Conservation (phyloP, 2,888 invertebrate species). For the Schizotus pectinicornis region DNA sequence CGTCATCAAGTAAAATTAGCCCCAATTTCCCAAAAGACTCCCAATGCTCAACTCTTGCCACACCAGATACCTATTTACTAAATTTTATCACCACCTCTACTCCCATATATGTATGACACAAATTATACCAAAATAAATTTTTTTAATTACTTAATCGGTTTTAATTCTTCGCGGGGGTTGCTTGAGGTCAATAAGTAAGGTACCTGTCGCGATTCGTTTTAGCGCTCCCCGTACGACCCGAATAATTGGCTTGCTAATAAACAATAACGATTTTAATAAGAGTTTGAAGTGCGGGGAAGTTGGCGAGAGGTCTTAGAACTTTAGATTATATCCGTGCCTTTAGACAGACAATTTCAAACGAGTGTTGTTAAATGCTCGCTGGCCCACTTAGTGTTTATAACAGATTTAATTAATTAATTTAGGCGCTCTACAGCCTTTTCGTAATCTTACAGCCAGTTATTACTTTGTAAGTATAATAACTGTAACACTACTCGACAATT, state of each 20-base stretch:
- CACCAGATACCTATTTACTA: no score
- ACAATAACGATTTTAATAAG: slow-evolving; percentile 48
- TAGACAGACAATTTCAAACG: slow-evolving; percentile 44
- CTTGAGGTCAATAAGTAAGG: slow-evolving; percentile 7
- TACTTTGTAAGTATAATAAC: slow-evolving; percentile 59
- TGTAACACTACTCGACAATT: slow-evolving; percentile 59
- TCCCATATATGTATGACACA: no score
- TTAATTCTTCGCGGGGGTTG: no score
- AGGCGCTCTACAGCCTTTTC: slow-evolving; percentile 56
- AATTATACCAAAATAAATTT: no score
- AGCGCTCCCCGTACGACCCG: slow-evolving; percentile 19
- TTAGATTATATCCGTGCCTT: slow-evolving; percentile 38
- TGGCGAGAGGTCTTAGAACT: slow-evolving; percentile 31
- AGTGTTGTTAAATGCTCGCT: slow-evolving; percentile 43
- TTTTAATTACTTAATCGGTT: no score
- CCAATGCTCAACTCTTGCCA: no score
- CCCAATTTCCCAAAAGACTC: no score
- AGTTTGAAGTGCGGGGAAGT: slow-evolving; percentile 40
- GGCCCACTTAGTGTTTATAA: slow-evolving; percentile 57
- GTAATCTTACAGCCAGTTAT: slow-evolving; percentile 58
- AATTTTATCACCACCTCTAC: no score
- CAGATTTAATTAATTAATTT: slow-evolving; percentile 61
- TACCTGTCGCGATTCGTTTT: slow-evolving; percentile 11
- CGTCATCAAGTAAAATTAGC: no score
- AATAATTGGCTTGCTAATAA: slow-evolving; percentile 43